Evolutionary conservation across 2,888 invertebrate species (phyloP).

Genomic region (Allolobophora icterica): DNA sequence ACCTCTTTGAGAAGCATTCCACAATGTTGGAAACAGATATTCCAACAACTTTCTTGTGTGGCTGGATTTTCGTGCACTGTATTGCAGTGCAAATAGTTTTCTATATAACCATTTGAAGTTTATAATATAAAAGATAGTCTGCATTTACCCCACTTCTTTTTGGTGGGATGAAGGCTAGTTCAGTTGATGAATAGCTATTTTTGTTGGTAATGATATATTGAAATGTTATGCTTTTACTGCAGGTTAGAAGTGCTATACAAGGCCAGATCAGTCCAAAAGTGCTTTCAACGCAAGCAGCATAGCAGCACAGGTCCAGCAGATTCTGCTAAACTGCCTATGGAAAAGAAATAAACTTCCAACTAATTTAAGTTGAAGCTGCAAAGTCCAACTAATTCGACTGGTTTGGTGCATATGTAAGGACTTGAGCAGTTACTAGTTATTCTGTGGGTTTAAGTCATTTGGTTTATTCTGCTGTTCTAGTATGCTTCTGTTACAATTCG

Average conservation of each 20-base stretch:
- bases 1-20: no score
- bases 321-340: background rate
- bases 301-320: background rate
- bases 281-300: background rate
- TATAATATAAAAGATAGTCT: background rate
- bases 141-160: no score
- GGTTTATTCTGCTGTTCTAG: no score
- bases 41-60: background rate
- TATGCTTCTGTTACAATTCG: background rate
- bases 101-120: background rate
- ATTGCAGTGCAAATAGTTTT: background rate
- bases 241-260: constrained; percentile 17
- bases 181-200: background rate
- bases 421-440: background rate
- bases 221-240: background rate
- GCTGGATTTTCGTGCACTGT: background rate
- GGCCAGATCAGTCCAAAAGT: constrained; percentile 17
- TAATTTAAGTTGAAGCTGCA: no score
- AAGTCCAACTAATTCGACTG: no score
- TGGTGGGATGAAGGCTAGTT: background rate
- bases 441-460: background rate
- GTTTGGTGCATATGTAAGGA: background rate
- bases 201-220: background rate
- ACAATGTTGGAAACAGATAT: background rate
- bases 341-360: background rate